Conservation (phyloP, 1,140 invertebrate species). For the Diachasmimorpha longicaudata region DNA sequence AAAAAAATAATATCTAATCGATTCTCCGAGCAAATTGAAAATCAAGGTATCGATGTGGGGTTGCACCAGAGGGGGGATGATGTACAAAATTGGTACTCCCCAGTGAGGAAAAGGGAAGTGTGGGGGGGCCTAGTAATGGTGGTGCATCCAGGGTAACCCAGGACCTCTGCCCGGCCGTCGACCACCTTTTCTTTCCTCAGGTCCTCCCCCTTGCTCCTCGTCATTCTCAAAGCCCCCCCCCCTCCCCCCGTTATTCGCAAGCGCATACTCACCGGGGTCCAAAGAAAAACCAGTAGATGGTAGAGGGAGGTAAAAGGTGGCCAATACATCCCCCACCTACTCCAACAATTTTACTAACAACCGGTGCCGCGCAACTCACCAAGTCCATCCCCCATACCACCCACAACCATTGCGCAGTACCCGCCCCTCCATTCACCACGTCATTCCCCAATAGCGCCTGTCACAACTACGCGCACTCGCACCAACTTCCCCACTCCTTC, state of each 20-base stretch:
- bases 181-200: slow-evolving; percentile 35
- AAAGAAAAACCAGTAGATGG: slow-evolving; percentile 29
- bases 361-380: not conserved
- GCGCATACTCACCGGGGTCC: slow-evolving; percentile 33
- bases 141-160: slow-evolving; percentile 41
- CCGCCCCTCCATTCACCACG: slow-evolving; percentile 58
- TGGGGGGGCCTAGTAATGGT: slow-evolving; percentile 34
- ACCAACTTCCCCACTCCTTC: not conserved
- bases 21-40: not conserved
- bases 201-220: not conserved
- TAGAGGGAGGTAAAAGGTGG: slow-evolving; percentile 21
- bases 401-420: slow-evolving; percentile 59
- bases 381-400: slow-evolving; percentile 10
- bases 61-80: not conserved
- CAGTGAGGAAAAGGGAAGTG: slow-evolving; percentile 15
- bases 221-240: slow-evolving; percentile 13
- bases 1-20: not conserved
- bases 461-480: slow-evolving; percentile 37
- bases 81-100: not conserved
- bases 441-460: slow-evolving; percentile 49
- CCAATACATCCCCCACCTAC: slow-evolving; percentile 2
- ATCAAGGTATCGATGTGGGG: not conserved
- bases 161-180: slow-evolving; percentile 18
- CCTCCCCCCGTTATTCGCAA: slow-evolving; percentile 31
- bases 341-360: not conserved